Evolutionary conservation across 2,888 invertebrate genomes (phyloP).

Genomic region (Polylopha cassiicola): DNA sequence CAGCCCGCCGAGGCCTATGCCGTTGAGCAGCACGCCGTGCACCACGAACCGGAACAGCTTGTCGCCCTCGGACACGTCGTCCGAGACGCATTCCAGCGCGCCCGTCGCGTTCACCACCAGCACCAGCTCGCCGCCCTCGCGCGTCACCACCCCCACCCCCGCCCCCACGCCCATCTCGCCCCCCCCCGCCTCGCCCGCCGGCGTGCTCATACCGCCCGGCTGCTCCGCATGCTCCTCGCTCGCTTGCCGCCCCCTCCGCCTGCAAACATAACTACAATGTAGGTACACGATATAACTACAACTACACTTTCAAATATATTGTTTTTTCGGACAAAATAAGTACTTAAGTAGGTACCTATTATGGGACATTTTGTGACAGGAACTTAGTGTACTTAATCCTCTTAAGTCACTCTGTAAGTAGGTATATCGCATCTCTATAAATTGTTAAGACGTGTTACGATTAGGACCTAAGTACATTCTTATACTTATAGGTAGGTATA

Average conservation of each 20-base stretch:
- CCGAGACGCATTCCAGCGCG: conserved; percentile 51
- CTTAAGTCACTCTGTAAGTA: too few species aligned
- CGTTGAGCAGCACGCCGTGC: conserved; percentile 88
- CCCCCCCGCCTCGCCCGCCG: conserved; percentile 29
- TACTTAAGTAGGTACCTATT: too few species aligned
- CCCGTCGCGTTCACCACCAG: neutral
- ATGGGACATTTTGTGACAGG: too few species aligned
- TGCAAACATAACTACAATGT: conserved; percentile 1
- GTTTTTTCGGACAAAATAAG: too few species aligned
- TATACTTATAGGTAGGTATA: too few species aligned
- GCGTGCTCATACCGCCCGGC: conserved; percentile 28
- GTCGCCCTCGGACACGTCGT: conserved; percentile 61
- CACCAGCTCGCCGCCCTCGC: conserved; percentile 31
- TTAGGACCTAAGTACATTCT: too few species aligned
- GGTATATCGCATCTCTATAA: too few species aligned
- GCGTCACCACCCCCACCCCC: conserved; percentile 38
- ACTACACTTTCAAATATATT: too few species aligned
- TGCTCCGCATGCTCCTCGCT: conserved; percentile 21
- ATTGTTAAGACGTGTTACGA: too few species aligned
- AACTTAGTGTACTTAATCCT: too few species aligned
- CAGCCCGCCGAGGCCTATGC: conserved; percentile 89
- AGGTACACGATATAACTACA: neutral
- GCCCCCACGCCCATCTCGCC: conserved; percentile 39
- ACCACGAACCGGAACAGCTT: conserved; percentile 86
- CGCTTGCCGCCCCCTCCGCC: conserved; percentile 21